Percentiles rank a stretch among this genome's conserved stretches.
phyloP scores from a whole-genome alignment of 2,797 vertebrate genomes.

The Melanotaenia parkinsoni region DNA sequence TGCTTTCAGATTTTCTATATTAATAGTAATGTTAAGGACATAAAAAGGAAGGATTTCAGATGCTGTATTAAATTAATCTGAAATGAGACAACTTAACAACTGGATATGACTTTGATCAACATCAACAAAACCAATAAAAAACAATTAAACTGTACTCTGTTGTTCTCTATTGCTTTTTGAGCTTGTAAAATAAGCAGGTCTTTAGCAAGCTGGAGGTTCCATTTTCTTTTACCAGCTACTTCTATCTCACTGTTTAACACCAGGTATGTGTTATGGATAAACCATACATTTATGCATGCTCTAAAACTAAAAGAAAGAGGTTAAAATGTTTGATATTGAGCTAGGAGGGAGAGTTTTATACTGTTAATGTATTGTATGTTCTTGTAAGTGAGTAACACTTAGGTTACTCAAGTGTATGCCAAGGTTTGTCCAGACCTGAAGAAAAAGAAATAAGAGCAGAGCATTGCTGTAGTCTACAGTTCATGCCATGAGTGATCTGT shows the following conservation, averaged over 20 bases:
- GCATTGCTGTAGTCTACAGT: constrained; percentile 31
- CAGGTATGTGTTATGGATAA: not conserved
- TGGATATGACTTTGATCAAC: not conserved
- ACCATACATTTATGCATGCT: not conserved
- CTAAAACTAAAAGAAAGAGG: constrained; percentile 7
- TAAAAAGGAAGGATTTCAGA: too few species aligned
- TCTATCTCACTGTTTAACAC: not conserved
- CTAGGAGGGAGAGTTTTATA: not conserved
- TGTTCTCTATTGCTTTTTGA: not conserved
- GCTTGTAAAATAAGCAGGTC: not conserved
- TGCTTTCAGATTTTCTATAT: too few species aligned
- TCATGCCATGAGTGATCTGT: constrained; percentile 62
- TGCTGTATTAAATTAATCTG: not conserved
- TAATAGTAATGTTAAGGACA: too few species aligned
- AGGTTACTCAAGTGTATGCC: not conserved
- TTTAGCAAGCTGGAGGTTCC: not conserved
- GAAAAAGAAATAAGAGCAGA: constrained; percentile 43
- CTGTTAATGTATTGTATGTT: not conserved
- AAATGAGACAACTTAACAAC: not conserved
- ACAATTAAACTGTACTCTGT: not conserved
- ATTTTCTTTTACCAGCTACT: not conserved
- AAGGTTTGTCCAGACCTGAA: constrained; percentile 17
- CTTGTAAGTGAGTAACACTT: not conserved
- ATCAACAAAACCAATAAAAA: not conserved
- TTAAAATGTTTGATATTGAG: not conserved